These are phyloP conservation scores for Noctua janthina DNA, from an alignment of 2,888 invertebrate species.

Conservation along the genomic window DNA sequence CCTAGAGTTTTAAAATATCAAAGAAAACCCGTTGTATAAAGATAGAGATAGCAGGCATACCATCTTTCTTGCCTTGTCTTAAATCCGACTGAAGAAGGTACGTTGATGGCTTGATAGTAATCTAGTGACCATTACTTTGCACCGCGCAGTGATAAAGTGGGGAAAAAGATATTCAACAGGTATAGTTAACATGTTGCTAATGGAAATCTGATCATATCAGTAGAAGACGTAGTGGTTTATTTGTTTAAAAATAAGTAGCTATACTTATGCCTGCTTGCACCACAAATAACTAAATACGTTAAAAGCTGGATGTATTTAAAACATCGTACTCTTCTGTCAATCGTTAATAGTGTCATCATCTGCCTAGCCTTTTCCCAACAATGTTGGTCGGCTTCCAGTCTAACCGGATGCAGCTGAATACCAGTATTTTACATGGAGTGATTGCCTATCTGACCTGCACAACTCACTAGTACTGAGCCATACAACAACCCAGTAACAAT, in stretches of 20 bases:
- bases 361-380: too few relatives aligned
- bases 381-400: too few relatives aligned
- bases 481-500: too few relatives aligned
- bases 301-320: background rate
- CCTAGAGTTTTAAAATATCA: too few relatives aligned
- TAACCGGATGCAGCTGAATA: too few relatives aligned
- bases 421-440: too few relatives aligned
- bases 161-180: constrained; percentile 48
- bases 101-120: constrained; percentile 38
- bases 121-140: constrained; percentile 48
- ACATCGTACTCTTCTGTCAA: background rate
- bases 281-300: background rate
- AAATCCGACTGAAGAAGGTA: constrained; percentile 16
- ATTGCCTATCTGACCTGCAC: too few relatives aligned
- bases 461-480: too few relatives aligned
- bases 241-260: background rate
- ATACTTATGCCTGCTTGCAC: background rate
- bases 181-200: constrained; percentile 14
- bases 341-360: background rate
- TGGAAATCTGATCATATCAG: constrained; percentile 41
- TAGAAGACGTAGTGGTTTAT: background rate
- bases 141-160: constrained; percentile 38
- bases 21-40: too few relatives aligned
- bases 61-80: constrained; percentile 36
- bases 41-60: constrained; percentile 8